These are phyloP conservation scores for Podarcis lilfordi DNA, from an alignment of 2,797 vertebrate genomes.

Conservation along the genomic window DNA sequence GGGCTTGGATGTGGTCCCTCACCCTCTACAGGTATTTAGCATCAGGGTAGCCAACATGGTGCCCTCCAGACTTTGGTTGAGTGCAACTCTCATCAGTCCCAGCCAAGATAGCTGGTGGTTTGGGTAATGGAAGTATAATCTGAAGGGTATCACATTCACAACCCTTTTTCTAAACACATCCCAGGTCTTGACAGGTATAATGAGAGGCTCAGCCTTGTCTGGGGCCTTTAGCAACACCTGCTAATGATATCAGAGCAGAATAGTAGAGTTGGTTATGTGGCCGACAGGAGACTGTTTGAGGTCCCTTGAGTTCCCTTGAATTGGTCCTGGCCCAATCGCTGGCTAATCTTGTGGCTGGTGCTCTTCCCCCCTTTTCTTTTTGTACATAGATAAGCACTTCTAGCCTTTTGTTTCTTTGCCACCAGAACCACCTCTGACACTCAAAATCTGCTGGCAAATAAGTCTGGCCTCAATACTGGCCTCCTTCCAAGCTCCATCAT, in stretches of 20 bases:
- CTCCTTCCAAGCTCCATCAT: slow-evolving; percentile 59
- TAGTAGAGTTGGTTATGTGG: neutral
- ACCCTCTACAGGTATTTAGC: neutral
- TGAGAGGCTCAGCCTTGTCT: neutral
- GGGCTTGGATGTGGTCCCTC: neutral
- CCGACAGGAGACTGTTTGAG: neutral
- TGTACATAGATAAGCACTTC: slow-evolving; percentile 14
- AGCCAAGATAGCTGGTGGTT: too few relatives aligned
- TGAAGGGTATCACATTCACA: too few relatives aligned
- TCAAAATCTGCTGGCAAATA: slow-evolving; percentile 49
- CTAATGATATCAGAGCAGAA: neutral
- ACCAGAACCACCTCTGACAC: slow-evolving; percentile 20
- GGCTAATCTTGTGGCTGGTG: neutral
- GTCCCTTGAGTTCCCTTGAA: neutral
- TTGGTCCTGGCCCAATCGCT: neutral
- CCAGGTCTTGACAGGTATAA: neutral
- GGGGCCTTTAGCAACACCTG: neutral
- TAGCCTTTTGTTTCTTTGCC: slow-evolving; percentile 44
- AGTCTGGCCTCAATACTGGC: slow-evolving; percentile 45
- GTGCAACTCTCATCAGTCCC: too few relatives aligned
- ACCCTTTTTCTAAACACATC: neutral
- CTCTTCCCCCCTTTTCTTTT: neutral
- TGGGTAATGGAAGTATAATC: too few relatives aligned
- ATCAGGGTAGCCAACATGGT: neutral
- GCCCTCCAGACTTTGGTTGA: too few relatives aligned